Evolutionary conservation across 2,888 invertebrate species (phyloP).

Genomic region (Leptarthrus brevirostris): DNA sequence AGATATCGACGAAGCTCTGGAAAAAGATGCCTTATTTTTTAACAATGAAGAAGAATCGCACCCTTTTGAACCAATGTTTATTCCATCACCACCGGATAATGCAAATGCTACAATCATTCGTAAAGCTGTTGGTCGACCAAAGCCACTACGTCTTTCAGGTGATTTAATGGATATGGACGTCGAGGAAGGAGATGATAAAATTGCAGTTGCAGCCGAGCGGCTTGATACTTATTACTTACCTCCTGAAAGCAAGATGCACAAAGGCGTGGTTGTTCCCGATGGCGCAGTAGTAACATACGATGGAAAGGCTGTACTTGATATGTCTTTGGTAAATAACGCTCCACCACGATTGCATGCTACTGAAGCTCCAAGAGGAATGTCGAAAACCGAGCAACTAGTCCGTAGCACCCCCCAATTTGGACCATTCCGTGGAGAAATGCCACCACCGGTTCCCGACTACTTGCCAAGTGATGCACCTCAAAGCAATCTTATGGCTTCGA

Average conservation of each 20-base stretch:
- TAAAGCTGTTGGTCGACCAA: constrained; percentile 65
- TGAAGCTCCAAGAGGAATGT: constrained; percentile 60
- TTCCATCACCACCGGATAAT: constrained; percentile 81
- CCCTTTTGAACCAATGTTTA: constrained; percentile 83
- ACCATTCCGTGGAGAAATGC: constrained; percentile 79
- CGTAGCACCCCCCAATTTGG: constrained; percentile 78
- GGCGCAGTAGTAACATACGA: constrained; percentile 79
- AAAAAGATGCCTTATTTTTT: constrained; percentile 65
- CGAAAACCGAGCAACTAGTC: constrained; percentile 72
- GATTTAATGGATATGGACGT: constrained; percentile 63
- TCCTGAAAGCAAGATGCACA: constrained; percentile 70
- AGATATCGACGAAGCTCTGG: constrained; percentile 64
- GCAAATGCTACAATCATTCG: constrained; percentile 64
- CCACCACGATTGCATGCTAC: constrained; percentile 60
- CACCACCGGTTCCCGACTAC: constrained; percentile 70
- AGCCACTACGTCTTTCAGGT: constrained; percentile 62
- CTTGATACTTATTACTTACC: constrained; percentile 80
- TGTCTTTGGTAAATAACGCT: constrained; percentile 71
- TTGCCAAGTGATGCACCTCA: constrained; percentile 64
- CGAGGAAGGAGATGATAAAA: constrained; percentile 68
- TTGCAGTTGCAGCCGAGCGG: constrained; percentile 78
- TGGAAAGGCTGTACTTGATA: constrained; percentile 78
- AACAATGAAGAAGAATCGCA: constrained; percentile 70
- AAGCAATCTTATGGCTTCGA: constrained; percentile 57
- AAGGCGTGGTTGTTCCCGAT: constrained; percentile 62